A percentile compares a stretch with the other conserved stretches of the same genome.
These are phyloP conservation scores for Trididemnum clinides DNA, from an alignment of 23 tunicate species.

Conservation along the genomic window DNA sequence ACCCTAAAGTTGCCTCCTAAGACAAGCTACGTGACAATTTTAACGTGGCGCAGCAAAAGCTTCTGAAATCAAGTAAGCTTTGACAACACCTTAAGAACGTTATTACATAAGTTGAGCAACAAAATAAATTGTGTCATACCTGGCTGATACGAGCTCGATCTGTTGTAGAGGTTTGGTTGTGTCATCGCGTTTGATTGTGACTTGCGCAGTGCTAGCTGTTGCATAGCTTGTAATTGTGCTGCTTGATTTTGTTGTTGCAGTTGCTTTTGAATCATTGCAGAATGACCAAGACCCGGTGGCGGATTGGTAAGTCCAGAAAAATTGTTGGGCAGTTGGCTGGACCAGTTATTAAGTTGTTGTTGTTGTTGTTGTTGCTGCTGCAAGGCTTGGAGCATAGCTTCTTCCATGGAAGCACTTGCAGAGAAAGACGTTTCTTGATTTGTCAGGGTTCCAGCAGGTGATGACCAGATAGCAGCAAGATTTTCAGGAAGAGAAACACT, in stretches of 20 bases:
- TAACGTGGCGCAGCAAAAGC: too few relatives aligned
- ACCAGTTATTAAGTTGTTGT: constrained; percentile 61
- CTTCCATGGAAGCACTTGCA: constrained; percentile 20
- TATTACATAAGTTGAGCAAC: too few relatives aligned
- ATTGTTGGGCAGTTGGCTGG: not conserved
- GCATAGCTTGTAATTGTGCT: constrained; percentile 68
- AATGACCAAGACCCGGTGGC: constrained; percentile 47
- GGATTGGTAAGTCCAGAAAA: constrained; percentile 18
- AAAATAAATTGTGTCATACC: constrained; percentile 1
- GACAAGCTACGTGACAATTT: too few relatives aligned
- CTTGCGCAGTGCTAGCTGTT: constrained; percentile 64
- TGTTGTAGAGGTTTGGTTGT: constrained; percentile 41
- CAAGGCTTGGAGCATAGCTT: constrained; percentile 58
- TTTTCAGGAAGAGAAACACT: constrained; percentile 21
- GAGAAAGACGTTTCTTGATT: not conserved
- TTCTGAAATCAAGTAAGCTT: too few relatives aligned
- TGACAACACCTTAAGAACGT: too few relatives aligned
- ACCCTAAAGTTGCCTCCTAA: too few relatives aligned
- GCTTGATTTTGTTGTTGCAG: constrained; percentile 60
- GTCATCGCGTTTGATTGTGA: constrained; percentile 45
- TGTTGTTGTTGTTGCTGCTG: constrained; percentile 70
- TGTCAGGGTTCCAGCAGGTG: constrained; percentile 17
- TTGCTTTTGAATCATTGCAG: constrained; percentile 36
- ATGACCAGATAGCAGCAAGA: constrained; percentile 64
- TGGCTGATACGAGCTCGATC: constrained; percentile 89